Base-by-base conservation (phyloP, 2,797 vertebrate species). In the Trematocara caparti region DNA sequence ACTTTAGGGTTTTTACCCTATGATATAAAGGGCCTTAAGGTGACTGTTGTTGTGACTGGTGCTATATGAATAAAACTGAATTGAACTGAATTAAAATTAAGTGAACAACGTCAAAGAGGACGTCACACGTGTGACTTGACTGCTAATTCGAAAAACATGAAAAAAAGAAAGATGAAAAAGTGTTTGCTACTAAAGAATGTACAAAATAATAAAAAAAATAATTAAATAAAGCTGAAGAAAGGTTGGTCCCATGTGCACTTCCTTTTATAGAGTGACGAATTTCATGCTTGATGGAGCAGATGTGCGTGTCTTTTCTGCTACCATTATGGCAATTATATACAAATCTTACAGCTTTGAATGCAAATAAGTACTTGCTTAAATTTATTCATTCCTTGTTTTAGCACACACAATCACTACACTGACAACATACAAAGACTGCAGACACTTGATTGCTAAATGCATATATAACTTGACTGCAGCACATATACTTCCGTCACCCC, bases 281-380 rank as follows among this genome's bases (percentile, higher is more conserved):
- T 83, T 84, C 75, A 84, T 79, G 83, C 79, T 76, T 82, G 81
- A 84, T 66, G 15, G 30, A 80, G 83, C 79, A 80, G 24, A 81
- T 75, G 48, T 40, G 40, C 1, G 0, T 3, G 5, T 84, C 21
- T 79, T 87, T 82, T 78, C 76, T 82, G 50, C 57, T 45, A 75
- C 79, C 62, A 64, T 78, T 84, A 76, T 53, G 11, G 48, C 82
- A 85, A 83, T 85, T 75, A 85, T 76, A 91, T 88, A 80, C 80
- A 89, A 89, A 88, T 87, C 77, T 76, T 50, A 40, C 38, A 83
- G 78, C 40, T 87, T 83, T 88, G 75, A 90, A 89, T 89, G 73
- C 75, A 89, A 90, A 86, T 83, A 80, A 57, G 55, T 53, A 76
- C 79, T 91, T 78, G 48, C 66, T 83, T 64, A 51, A 84, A 75